phyloP scores from a whole-genome alignment of 2,888 invertebrate genomes.

The Carpatolechia fugitivella region DNA sequence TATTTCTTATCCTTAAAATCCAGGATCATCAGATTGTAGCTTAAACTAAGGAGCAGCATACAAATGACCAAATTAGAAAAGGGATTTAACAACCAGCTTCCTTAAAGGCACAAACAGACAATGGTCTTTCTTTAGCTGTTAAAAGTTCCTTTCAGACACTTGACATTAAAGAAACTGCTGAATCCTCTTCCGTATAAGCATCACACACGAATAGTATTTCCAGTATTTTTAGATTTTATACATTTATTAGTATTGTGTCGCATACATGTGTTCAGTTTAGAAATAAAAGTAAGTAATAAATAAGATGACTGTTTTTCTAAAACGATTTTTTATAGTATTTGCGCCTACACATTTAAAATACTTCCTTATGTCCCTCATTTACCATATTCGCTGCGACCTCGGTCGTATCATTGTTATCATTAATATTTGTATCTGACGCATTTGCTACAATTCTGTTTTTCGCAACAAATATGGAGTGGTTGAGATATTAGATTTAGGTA shows the following conservation, averaged over 20 bases:
- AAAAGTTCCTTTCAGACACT: background rate
- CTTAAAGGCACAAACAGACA: slow-evolving; percentile 3
- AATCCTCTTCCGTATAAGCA: slow-evolving; percentile 4
- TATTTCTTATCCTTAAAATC: too few species aligned
- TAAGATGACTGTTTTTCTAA: too few species aligned
- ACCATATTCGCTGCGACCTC: slow-evolving; percentile 2
- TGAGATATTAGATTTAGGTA: background rate
- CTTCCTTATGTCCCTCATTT: slow-evolving; percentile 13
- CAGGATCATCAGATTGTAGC: too few species aligned
- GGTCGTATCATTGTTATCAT: slow-evolving; percentile 3
- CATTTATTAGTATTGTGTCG: too few species aligned
- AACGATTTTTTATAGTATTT: too few species aligned
- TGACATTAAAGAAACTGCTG: background rate
- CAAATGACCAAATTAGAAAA: slow-evolving; percentile 2
- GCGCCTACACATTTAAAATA: slow-evolving; percentile 14
- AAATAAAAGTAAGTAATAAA: too few species aligned
- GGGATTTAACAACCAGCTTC: slow-evolving; percentile 1
- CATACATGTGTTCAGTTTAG: too few species aligned
- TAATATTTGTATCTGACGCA: background rate
- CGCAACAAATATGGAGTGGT: background rate
- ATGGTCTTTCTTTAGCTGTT: slow-evolving; percentile 5
- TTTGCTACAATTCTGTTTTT: background rate
- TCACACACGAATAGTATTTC: background rate
- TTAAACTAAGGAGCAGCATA: background rate
- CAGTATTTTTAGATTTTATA: background rate